Evolutionary conservation across 1,140 invertebrate genomes (phyloP).

Genomic region (Aporrectodea caliginosa): DNA sequence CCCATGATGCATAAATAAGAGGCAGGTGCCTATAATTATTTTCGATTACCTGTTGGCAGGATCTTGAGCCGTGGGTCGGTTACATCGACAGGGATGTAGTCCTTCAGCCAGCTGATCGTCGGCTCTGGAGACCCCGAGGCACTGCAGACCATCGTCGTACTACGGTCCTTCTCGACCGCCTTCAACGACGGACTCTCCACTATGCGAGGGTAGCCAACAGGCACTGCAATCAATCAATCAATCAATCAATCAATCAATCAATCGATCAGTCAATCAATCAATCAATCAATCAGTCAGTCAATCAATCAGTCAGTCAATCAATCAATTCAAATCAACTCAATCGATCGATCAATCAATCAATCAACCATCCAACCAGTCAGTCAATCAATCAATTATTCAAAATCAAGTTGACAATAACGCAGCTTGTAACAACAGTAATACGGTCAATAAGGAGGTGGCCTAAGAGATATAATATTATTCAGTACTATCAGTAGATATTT

Average conservation of each 20-base stretch:
- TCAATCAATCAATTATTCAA: not conserved
- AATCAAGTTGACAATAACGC: too few relatives aligned
- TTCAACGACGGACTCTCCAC: conserved; percentile 74
- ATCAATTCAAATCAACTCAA: not conserved
- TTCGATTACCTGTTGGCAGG: conserved; percentile 64
- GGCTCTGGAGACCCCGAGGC: conserved; percentile 80
- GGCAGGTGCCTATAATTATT: not conserved
- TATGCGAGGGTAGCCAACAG: conserved; percentile 85
- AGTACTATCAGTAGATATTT: too few relatives aligned
- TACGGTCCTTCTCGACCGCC: conserved; percentile 93
- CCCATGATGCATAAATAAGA: not conserved
- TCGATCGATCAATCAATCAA: not conserved
- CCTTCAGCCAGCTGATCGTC: conserved; percentile 85
- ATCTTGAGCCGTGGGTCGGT: conserved; percentile 72
- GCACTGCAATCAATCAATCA: conserved; percentile 51
- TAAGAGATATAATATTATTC: too few relatives aligned
- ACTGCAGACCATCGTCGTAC: conserved; percentile 79
- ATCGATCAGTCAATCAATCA: not conserved
- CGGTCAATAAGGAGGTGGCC: too few relatives aligned
- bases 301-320: not conserved
- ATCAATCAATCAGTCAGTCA: not conserved
- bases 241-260: not conserved
- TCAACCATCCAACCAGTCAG: not conserved
- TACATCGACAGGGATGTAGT: conserved; percentile 81
- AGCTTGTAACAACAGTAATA: too few relatives aligned